A percentile compares a stretch with the other conserved stretches of the same genome.
Evolutionary conservation across 2,797 vertebrate genomes (phyloP).

Genomic region (Caiman crocodilus): DNA sequence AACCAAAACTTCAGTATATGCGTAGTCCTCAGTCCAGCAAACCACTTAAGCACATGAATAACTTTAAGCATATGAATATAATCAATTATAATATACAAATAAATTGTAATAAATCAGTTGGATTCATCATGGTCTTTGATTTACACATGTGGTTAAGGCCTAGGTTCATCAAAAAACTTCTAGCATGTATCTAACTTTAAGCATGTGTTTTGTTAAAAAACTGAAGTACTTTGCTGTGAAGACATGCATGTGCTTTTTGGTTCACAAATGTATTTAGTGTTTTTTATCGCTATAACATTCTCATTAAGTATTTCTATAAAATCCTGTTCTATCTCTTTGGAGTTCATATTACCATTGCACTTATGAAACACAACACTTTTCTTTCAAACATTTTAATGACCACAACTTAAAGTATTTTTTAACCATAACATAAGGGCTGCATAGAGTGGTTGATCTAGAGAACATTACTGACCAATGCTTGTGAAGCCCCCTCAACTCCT

Average conservation of each 20-base stretch:
- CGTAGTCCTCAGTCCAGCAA: not conserved
- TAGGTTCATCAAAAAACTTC: not conserved
- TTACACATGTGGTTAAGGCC: not conserved
- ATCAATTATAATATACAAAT: not conserved
- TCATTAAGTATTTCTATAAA: not conserved
- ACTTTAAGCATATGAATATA: not conserved
- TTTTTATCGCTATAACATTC: not conserved
- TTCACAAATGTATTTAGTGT: not conserved
- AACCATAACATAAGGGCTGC: not conserved
- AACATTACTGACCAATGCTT: not conserved
- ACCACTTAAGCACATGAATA: not conserved
- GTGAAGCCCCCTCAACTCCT: not conserved
- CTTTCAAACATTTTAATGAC: not conserved
- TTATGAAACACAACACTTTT: not conserved
- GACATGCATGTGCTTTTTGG: not conserved
- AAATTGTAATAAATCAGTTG: not conserved
- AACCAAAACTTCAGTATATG: not conserved
- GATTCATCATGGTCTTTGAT: rapidly evolving
- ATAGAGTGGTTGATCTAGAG: not conserved
- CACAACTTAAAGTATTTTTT: not conserved
- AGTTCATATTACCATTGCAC: not conserved
- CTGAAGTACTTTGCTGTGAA: not conserved
- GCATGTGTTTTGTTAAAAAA: not conserved
- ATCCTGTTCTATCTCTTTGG: not conserved
- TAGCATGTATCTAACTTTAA: not conserved